Conservation (phyloP, 2,888 invertebrate species). For the Rambutsinella grinnellia region DNA sequence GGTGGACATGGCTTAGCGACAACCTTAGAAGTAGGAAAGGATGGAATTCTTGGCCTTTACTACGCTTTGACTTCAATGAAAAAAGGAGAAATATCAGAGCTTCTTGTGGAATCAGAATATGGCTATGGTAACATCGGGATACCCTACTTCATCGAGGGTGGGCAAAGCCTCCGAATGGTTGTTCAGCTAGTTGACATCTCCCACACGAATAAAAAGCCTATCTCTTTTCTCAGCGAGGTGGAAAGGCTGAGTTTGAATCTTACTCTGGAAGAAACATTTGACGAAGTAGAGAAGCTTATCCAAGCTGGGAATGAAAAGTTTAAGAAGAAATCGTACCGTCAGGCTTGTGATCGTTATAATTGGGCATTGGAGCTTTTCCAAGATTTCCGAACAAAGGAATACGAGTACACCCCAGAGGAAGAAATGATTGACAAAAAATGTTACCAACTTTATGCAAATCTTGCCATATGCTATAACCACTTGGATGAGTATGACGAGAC, state of each 20-base stretch:
- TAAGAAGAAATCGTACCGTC: background rate
- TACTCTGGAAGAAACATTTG: background rate
- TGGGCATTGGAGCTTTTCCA: constrained; percentile 17
- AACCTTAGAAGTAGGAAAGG: constrained; percentile 8
- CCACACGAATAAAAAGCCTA: background rate
- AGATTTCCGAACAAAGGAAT: background rate
- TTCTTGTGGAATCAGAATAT: background rate
- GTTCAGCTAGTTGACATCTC: constrained; percentile 1
- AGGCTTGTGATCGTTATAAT: constrained; percentile 24
- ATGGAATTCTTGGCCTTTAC: constrained; percentile 14
- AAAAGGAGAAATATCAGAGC: constrained; percentile 15
- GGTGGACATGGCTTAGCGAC: constrained; percentile 7
- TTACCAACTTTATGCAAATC: constrained; percentile 24
- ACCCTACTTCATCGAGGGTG: background rate
- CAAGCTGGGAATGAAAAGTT: constrained; percentile 17
- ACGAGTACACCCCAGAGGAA: background rate
- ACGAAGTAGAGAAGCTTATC: constrained; percentile 2
- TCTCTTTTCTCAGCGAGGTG: background rate
- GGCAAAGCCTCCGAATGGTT: constrained; percentile 1
- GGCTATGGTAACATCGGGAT: constrained; percentile 22
- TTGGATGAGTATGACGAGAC: constrained; percentile 8
- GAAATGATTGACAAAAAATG: constrained; percentile 3
- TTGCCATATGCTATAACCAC: constrained; percentile 6
- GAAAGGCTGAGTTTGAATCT: background rate
- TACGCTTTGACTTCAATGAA: constrained; percentile 14